Percentiles rank a stretch among this genome's conserved stretches.
These are phyloP conservation scores for Hirudinaria manillensis DNA, from an alignment of 2,888 invertebrate species.

Conservation along the genomic window DNA sequence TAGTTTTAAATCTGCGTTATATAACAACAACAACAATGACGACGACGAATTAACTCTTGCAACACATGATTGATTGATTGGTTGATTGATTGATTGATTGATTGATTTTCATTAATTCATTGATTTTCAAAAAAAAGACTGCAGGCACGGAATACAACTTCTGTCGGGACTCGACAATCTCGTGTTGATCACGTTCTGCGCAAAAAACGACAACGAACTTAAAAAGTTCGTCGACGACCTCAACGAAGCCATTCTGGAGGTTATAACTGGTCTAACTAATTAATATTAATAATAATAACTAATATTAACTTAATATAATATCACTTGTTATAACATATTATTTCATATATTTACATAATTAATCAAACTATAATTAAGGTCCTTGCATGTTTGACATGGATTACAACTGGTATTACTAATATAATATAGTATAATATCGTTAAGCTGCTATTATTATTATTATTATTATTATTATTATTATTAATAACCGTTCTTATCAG, in stretches of 20 bases:
- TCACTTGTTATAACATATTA: too few relatives aligned
- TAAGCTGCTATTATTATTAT: not conserved
- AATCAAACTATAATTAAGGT: too few relatives aligned
- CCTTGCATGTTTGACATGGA: not conserved
- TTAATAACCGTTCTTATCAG: slow-evolving; percentile 44
- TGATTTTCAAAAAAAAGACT: slow-evolving; percentile 69
- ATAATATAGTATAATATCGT: too few relatives aligned
- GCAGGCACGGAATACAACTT: slow-evolving; percentile 84
- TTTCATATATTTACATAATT: too few relatives aligned
- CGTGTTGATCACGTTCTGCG: slow-evolving; percentile 87
- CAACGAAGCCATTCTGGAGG: slow-evolving; percentile 87
- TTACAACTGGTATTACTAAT: too few relatives aligned
- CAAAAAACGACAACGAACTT: slow-evolving; percentile 93
- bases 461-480: not conserved
- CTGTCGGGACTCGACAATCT: slow-evolving; percentile 83
- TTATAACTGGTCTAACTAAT: slow-evolving; percentile 39
- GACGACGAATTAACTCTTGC: too few relatives aligned
- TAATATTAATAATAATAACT: not conserved
- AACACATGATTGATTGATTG: too few relatives aligned
- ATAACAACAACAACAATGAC: too few relatives aligned
- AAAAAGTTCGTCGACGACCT: slow-evolving; percentile 97
- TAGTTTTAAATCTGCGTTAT: too few relatives aligned
- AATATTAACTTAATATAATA: too few relatives aligned
- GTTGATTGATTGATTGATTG: too few relatives aligned
- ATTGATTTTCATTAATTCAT: too few relatives aligned